phyloP scores from a whole-genome alignment of 2,113 vertebrate species.

The Hemibagrus wyckioides region DNA sequence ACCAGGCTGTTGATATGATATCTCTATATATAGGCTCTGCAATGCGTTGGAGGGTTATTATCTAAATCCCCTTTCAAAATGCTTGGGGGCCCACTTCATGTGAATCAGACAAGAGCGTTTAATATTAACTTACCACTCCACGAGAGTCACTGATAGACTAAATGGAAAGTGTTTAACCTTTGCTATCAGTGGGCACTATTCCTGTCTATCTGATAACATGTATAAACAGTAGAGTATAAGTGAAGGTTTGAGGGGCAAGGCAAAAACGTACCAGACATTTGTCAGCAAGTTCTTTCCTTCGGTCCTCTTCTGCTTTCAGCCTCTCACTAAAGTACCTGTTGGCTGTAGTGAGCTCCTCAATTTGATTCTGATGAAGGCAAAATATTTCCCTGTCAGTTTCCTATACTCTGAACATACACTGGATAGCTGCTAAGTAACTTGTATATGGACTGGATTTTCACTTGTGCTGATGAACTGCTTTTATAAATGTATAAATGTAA shows the following conservation, averaged over 20 bases:
- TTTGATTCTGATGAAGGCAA: slow-evolving; percentile 74
- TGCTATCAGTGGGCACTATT: slow-evolving; percentile 27
- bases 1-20: slow-evolving; percentile 1
- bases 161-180: not conserved
- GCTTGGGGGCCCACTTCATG: slow-evolving; percentile 43
- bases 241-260: not conserved
- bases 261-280: slow-evolving; percentile 76
- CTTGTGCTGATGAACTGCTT: not conserved
- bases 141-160: slow-evolving; percentile 24
- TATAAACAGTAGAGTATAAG: not conserved
- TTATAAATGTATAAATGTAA: not conserved
- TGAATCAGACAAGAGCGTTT: slow-evolving; percentile 46
- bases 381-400: not conserved
- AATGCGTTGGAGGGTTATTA: slow-evolving; percentile 36
- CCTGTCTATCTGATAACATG: slow-evolving; percentile 28
- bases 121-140: slow-evolving; percentile 48
- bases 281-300: slow-evolving; percentile 80
- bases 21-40: slow-evolving; percentile 36
- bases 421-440: not conserved
- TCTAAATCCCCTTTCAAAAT: slow-evolving; percentile 50
- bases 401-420: not conserved
- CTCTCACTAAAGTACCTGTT: slow-evolving; percentile 82
- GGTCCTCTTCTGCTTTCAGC: slow-evolving; percentile 81
- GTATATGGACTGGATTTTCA: not conserved
- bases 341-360: slow-evolving; percentile 78